phyloP scores from a whole-genome alignment of 2,888 invertebrate genomes.

The Brachyopa scutellaris region DNA sequence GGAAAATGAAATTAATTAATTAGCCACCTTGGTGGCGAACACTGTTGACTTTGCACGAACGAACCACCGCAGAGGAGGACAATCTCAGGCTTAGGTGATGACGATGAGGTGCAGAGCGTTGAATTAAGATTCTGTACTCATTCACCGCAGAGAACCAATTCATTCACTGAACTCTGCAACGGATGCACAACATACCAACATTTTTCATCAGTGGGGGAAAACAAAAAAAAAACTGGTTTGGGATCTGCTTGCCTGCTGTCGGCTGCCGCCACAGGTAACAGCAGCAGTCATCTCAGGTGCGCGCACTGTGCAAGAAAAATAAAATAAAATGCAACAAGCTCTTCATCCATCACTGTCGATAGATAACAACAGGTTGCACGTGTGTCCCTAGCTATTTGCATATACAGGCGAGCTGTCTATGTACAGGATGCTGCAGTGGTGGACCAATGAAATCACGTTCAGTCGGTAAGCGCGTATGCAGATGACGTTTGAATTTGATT shows the following conservation, averaged over 20 bases:
- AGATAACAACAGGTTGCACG: conserved; percentile 70
- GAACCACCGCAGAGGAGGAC: conserved; percentile 28
- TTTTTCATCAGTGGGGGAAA: conserved; percentile 20
- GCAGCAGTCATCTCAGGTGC: conserved; percentile 41
- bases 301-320: conserved; percentile 8
- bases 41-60: conserved; percentile 62
- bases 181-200: conserved; percentile 70
- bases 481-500: conserved; percentile 67
- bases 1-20: conserved; percentile 72
- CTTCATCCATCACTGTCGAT: conserved; percentile 71
- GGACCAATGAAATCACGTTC: conserved; percentile 59
- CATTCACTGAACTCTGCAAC: conserved; percentile 66
- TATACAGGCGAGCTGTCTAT: conserved; percentile 40
- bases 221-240: conserved; percentile 43
- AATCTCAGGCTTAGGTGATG: conserved; percentile 22
- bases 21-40: conserved; percentile 72
- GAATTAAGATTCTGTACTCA: conserved; percentile 69
- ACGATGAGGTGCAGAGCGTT: conserved; percentile 16
- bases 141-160: conserved; percentile 58
- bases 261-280: conserved; percentile 2
- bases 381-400: conserved; percentile 54
- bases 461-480: conserved; percentile 38
- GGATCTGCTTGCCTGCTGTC: conserved; percentile 26
- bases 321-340: conserved; percentile 51
- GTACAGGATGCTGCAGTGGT: conserved; percentile 25